A percentile compares a stretch with the other conserved stretches of the same genome.
Evolutionary conservation across 2,797 vertebrate genomes (phyloP).

Genomic region (Neoniphon sammara): DNA sequence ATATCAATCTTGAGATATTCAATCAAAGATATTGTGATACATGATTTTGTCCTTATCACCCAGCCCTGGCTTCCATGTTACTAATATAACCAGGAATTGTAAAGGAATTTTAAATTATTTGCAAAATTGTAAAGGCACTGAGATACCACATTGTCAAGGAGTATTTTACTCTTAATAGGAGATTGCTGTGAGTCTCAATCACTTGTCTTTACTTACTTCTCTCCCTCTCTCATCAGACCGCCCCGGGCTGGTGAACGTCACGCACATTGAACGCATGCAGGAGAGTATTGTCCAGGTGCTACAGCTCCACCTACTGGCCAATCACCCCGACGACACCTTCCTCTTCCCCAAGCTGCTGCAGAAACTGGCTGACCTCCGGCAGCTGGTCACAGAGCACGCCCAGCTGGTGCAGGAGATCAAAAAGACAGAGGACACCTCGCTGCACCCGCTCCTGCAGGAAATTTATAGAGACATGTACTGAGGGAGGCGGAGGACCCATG

Average conservation of each 20-base stretch:
- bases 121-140: neutral
- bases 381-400: conserved; percentile 96
- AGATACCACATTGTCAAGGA: neutral
- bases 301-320: conserved; percentile 91
- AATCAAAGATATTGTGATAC: no score
- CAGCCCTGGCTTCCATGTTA: no score
- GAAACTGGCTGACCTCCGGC: conserved; percentile 95
- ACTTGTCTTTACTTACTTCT: neutral
- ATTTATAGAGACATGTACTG: conserved; percentile 99
- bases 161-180: neutral
- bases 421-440: conserved; percentile 94
- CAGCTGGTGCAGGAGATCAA: conserved; percentile 96
- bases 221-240: conserved; percentile 85
- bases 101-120: no score
- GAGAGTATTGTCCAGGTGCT: conserved; percentile 94
- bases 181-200: conserved; percentile 1
- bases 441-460: conserved; percentile 96
- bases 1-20: no score
- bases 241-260: conserved; percentile 91
- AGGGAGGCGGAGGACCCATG: conserved; percentile 53
- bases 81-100: no score
- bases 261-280: conserved; percentile 93
- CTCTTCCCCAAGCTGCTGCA: conserved; percentile 97
- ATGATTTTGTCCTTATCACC: no score
- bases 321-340: conserved; percentile 90